Conservation (phyloP, 1,140 invertebrate species). For the Nilaparvata lugens region DNA sequence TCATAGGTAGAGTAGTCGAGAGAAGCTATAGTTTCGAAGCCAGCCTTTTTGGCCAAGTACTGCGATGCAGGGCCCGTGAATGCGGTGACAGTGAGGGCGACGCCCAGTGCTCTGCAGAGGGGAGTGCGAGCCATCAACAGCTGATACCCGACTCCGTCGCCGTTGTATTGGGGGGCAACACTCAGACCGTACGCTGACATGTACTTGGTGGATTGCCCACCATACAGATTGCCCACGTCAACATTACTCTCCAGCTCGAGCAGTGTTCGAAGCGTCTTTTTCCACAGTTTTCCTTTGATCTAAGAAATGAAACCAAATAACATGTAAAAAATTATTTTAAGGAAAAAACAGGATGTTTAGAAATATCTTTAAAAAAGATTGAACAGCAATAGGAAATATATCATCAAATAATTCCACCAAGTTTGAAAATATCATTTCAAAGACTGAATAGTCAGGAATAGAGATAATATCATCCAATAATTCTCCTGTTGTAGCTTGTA, state of each 20-base stretch:
- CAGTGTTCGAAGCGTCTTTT: neutral
- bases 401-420: no score
- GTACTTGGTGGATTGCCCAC: neutral
- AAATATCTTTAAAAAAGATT: no score
- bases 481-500: no score
- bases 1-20: neutral
- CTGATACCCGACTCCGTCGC: neutral
- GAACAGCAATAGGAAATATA: no score
- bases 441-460: no score
- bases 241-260: neutral
- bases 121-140: neutral
- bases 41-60: neutral
- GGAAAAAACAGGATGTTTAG: neutral
- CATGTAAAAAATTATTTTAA: neutral
- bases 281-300: neutral
- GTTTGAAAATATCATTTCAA: no score
- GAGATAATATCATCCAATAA: no score
- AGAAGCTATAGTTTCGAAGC: neutral
- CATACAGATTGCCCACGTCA: neutral
- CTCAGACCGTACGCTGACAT: neutral
- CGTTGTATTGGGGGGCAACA: neutral
- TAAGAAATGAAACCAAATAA: neutral
- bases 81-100: neutral
- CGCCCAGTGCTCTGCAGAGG: neutral
- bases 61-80: slow-evolving; percentile 2